phyloP scores from a whole-genome alignment of 1,140 invertebrate species.

The Musca domestica region DNA sequence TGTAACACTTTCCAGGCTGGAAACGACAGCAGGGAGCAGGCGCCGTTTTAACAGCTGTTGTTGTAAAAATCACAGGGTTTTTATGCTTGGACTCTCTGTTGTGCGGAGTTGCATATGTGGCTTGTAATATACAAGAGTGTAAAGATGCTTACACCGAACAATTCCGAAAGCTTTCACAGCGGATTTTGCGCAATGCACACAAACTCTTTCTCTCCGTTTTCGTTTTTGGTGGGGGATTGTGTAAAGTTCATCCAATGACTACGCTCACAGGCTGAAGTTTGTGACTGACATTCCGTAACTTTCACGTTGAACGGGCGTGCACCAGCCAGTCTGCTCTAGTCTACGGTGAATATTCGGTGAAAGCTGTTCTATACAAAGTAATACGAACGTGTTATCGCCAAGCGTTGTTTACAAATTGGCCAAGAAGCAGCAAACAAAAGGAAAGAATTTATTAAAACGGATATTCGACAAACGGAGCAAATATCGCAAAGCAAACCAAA shows the following conservation, averaged over 20 bases:
- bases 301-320: slow-evolving; percentile 30
- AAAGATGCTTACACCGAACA: background rate
- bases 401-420: background rate
- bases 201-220: too few relatives aligned
- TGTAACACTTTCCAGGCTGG: too few relatives aligned
- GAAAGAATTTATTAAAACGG: background rate
- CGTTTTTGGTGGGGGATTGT: too few relatives aligned
- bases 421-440: background rate
- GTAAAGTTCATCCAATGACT: too few relatives aligned
- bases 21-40: too few relatives aligned
- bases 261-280: background rate
- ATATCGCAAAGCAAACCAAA: too few relatives aligned
- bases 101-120: too few relatives aligned
- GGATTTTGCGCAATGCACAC: background rate
- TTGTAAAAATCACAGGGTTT: too few relatives aligned
- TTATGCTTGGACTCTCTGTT: too few relatives aligned
- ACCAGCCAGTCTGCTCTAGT: slow-evolving; percentile 34
- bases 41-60: too few relatives aligned
- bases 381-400: background rate
- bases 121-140: too few relatives aligned
- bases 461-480: background rate
- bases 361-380: slow-evolving; percentile 36
- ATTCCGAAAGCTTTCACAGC: slow-evolving; percentile 2
- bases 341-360: slow-evolving; percentile 48
- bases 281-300: slow-evolving; percentile 21